phyloP scores from a whole-genome alignment of 2,113 vertebrate species.

The Gambusia holbrooki region DNA sequence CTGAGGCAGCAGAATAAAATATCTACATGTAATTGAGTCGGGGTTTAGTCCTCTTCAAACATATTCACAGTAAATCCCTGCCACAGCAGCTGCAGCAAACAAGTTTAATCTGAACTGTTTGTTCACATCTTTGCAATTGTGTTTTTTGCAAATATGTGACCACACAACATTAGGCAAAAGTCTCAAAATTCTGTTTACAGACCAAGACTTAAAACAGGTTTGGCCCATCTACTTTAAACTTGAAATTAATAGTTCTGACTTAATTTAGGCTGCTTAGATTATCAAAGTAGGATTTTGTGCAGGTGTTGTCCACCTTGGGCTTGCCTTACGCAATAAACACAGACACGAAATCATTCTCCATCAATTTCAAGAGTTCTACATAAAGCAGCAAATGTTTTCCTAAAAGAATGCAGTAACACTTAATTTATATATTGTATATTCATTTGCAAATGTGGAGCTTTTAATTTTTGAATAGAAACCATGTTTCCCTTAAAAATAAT shows the following conservation, averaged over 20 bases:
- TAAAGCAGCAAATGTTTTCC: neutral
- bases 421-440: neutral
- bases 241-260: neutral
- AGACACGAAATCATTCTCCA: no score
- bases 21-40: conserved; percentile 81
- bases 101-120: neutral
- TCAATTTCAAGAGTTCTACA: neutral
- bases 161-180: neutral
- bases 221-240: neutral
- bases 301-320: neutral
- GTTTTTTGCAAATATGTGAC: neutral
- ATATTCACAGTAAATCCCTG: conserved; percentile 72
- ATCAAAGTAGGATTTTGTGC: neutral
- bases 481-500: no score
- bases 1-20: conserved; percentile 80
- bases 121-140: neutral
- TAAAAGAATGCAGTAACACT: neutral
- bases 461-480: neutral
- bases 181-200: neutral
- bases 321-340: neutral
- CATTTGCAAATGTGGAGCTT: neutral
- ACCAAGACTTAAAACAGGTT: neutral
- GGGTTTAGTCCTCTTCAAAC: conserved; percentile 53
- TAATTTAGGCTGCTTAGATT: neutral
- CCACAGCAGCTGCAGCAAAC: conserved; percentile 38